Evolutionary conservation across 2,888 invertebrate genomes (phyloP), one percentile per base, ranked within the genome.

Genomic region (Marronus borbonicus): DNA sequence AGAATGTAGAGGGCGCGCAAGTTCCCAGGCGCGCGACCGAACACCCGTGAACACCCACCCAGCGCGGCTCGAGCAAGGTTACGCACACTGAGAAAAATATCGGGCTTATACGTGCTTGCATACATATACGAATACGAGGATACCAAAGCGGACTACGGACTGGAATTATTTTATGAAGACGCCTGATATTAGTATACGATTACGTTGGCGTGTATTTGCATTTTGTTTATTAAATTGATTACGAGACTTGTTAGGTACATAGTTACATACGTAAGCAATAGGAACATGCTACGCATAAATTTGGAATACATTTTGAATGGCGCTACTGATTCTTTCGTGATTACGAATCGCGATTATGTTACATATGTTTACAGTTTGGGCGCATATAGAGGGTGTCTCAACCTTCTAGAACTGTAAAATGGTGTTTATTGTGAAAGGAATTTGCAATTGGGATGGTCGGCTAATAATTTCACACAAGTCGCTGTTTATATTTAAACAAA

Each of bases 41-140:
- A 78, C 78, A 78, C 78, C 78, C 78, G 78, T 78, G 78, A 75
- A 78, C 75, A 78, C 78, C 78, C 78, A 78, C 78, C 78, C 78
- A 78, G 76, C 75, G 76, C 76, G 75, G 75, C 78, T 75, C 75
- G 49, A 68, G 78, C 78, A 78, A 78, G 78, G 78, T 78, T 78
- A 78, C 74, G 65, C 66, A 75, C 78, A 78, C 60, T 72, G 24
- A 39, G 55, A n/a, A 58, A 12, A 20, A 20, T 58, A 72, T 52
- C 39, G 12, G 36, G 72, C 72, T 68, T 50, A 17, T 50, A 72
- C 36, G 17, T 39, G 58, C 39, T 20, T 36, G 49, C 50, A 60
- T 49, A 49, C 60, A 49, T 44, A 62, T 50, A 76, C 52, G 36
- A 31, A 70, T 49, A 31, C 31, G 12, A 1, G 8, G 8, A 17